These are phyloP conservation scores for Temnothorax curvispinosus DNA, from an alignment of 1,140 invertebrate genomes.

Conservation along the genomic window DNA sequence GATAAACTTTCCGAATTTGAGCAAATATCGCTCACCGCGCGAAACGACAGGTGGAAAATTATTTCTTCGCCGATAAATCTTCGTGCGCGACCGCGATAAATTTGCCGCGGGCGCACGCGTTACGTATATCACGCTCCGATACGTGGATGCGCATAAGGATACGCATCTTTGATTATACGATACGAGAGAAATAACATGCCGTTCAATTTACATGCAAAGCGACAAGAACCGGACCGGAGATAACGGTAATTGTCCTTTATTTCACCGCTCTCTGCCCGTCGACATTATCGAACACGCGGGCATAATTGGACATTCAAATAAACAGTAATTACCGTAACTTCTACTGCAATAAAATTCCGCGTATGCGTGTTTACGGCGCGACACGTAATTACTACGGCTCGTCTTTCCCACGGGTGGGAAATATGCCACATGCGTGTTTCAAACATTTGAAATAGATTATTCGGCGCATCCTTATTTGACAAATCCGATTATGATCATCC, in stretches of 20 bases:
- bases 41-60: constrained; percentile 12
- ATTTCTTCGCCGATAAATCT: constrained; percentile 25
- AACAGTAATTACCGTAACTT: constrained; percentile 66
- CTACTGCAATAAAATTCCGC: constrained; percentile 41
- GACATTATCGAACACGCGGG: constrained; percentile 57
- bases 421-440: no score
- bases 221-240: constrained; percentile 19
- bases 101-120: neutral
- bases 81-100: neutral
- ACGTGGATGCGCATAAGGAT: neutral
- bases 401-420: neutral
- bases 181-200: constrained; percentile 39
- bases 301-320: constrained; percentile 65
- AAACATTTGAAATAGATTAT: neutral
- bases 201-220: constrained; percentile 56
- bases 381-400: constrained; percentile 40
- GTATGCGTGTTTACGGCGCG: constrained; percentile 33
- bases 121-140: no score
- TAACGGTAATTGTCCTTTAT: constrained; percentile 65
- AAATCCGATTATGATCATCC: constrained; percentile 41
- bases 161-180: constrained; percentile 20
- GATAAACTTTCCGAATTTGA: constrained; percentile 29
- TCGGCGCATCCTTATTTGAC: constrained; percentile 14
- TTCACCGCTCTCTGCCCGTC: constrained; percentile 27
- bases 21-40: neutral